phyloP scores from a whole-genome alignment of 2,797 vertebrate genomes.

The Limosa lapponica region DNA sequence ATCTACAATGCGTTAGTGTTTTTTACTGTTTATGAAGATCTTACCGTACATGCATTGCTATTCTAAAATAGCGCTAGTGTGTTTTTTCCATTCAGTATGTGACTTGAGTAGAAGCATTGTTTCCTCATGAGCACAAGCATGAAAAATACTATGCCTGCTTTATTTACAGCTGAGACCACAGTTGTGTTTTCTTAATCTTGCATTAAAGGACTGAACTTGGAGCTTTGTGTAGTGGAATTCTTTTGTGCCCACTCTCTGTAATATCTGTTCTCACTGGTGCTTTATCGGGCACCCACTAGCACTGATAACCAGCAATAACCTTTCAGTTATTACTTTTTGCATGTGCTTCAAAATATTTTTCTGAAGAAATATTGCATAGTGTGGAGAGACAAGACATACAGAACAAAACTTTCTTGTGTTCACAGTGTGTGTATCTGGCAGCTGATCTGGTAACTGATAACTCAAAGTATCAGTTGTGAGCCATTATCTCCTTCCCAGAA shows the following conservation, averaged over 20 bases:
- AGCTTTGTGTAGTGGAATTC: slow-evolving; percentile 49
- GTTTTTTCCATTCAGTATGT: background rate
- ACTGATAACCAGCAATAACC: slow-evolving; percentile 44
- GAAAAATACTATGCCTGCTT: background rate
- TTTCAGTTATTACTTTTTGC: slow-evolving; percentile 40
- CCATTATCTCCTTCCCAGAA: background rate
- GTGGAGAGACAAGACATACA: slow-evolving; percentile 21
- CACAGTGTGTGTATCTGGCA: background rate
- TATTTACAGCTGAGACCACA: slow-evolving; percentile 23
- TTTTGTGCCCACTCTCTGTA: slow-evolving; percentile 53
- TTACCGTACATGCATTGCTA: background rate
- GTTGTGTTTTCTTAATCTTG: background rate
- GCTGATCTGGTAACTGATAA: slow-evolving; percentile 44
- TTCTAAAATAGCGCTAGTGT: background rate
- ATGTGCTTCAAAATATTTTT: background rate
- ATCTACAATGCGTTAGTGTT: background rate
- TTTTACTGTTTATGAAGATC: background rate
- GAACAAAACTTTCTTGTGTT: slow-evolving; percentile 42
- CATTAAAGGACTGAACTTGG: background rate
- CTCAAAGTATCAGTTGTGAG: background rate
- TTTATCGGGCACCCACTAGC: slow-evolving; percentile 59
- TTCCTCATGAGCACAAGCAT: background rate
- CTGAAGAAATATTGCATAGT: slow-evolving; percentile 4
- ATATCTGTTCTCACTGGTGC: slow-evolving; percentile 47
- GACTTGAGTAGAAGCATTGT: slow-evolving; percentile 39